Evolutionary conservation across 2,888 invertebrate species (phyloP).

Genomic region (Pyrrhosoma nymphula): DNA sequence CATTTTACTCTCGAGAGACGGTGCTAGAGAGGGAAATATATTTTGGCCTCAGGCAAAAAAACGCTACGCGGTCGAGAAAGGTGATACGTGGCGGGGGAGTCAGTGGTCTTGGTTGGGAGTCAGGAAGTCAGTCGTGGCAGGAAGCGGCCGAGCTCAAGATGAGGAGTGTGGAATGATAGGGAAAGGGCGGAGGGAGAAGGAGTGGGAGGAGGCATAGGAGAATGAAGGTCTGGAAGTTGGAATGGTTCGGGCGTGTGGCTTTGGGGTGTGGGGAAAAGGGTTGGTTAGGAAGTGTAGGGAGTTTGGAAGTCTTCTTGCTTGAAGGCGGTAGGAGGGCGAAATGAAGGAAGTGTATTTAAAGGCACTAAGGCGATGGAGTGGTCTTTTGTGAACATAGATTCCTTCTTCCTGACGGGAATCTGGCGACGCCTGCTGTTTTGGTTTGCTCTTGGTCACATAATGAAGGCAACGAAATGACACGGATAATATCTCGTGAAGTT

Average conservation of each 20-base stretch:
- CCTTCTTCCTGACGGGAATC: background rate
- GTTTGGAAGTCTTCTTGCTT: background rate
- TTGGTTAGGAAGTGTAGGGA: background rate
- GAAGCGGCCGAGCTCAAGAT: no score
- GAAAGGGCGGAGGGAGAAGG: background rate
- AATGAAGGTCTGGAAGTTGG: background rate
- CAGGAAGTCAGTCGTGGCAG: no score
- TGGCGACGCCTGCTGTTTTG: background rate
- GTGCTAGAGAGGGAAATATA: background rate
- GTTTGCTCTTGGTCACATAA: background rate
- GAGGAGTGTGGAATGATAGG: no score
- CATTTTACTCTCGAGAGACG: no score
- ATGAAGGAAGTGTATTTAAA: conserved; percentile 11
- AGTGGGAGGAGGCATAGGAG: background rate
- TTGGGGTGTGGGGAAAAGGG: background rate
- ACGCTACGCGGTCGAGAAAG: background rate
- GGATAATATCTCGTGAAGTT: no score
- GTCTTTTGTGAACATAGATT: background rate
- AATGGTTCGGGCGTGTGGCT: background rate
- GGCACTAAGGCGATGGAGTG: background rate
- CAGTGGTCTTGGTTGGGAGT: no score
- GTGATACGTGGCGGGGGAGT: background rate
- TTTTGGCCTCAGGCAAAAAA: no score
- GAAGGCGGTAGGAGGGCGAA: background rate
- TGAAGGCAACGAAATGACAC: background rate